Evolutionary conservation across 2,113 vertebrate genomes (phyloP).

Genomic region (Poeciliopsis prolifica): DNA sequence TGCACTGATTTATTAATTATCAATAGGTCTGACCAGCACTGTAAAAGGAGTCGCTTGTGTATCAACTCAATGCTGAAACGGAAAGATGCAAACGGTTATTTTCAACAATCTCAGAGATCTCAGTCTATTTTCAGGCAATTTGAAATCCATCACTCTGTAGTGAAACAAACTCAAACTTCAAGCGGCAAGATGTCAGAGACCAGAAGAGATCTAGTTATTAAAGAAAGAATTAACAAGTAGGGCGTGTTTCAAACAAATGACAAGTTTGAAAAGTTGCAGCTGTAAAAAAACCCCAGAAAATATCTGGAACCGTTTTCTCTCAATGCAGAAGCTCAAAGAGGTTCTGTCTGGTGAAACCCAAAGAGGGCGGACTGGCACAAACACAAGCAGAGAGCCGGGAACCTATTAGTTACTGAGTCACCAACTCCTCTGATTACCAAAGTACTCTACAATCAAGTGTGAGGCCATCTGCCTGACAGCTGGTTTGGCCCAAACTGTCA

Average conservation of each 20-base stretch:
- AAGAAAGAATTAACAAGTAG: not conserved
- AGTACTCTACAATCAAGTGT: not conserved
- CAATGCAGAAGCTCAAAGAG: not conserved
- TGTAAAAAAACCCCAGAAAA: too few species aligned
- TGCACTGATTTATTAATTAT: not conserved
- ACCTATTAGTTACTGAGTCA: too few species aligned
- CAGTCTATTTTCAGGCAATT: not conserved
- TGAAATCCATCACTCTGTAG: not conserved
- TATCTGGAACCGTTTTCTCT: not conserved
- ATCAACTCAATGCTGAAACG: not conserved
- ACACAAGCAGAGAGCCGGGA: not conserved
- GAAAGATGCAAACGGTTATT: too few species aligned
- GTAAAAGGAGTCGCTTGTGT: not conserved
- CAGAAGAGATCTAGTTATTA: not conserved
- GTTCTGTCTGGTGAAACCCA: too few species aligned
- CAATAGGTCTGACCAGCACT: not conserved
- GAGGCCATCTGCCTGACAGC: not conserved
- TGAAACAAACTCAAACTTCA: not conserved
- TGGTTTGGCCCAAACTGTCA: not conserved
- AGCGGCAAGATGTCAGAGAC: not conserved
- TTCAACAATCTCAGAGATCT: not conserved
- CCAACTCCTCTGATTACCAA: not conserved
- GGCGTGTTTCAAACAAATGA: too few species aligned
- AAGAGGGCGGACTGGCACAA: not conserved
- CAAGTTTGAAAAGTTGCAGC: too few species aligned